Percentiles rank a stretch among this genome's conserved stretches.
These are phyloP conservation scores for Aphidoletes aphidimyza DNA, from an alignment of 2,888 invertebrate genomes.

Conservation along the genomic window DNA sequence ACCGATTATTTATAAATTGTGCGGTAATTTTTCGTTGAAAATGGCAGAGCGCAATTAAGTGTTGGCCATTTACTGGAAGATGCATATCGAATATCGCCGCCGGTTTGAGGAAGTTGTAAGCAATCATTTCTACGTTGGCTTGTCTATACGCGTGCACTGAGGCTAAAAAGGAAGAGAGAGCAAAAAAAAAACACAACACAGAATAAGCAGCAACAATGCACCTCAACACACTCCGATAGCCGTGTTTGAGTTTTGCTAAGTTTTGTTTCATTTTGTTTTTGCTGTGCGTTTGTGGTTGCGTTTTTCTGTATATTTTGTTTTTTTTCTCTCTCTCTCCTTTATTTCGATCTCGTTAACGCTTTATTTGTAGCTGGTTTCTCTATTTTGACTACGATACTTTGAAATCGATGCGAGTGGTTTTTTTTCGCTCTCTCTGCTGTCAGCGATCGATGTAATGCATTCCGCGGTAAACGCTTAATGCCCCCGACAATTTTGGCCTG, in stretches of 20 bases:
- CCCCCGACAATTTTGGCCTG: neutral
- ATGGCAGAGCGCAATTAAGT: constrained; percentile 51
- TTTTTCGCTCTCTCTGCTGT: neutral
- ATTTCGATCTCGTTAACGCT: constrained; percentile 28
- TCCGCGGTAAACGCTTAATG: neutral
- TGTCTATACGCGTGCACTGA: neutral
- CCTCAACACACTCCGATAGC: too few relatives aligned
- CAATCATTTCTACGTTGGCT: constrained; percentile 45
- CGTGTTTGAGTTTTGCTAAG: neutral
- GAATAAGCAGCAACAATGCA: too few relatives aligned
- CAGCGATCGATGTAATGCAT: constrained; percentile 2
- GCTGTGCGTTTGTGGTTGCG: too few relatives aligned
- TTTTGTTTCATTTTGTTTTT: neutral
- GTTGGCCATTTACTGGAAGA: constrained; percentile 44
- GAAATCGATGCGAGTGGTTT: neutral
- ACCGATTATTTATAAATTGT: constrained; percentile 49
- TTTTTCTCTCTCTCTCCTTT: neutral
- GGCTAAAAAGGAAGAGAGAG: neutral
- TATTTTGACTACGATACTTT: neutral
- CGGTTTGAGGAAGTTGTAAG: constrained; percentile 49
- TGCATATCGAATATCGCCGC: constrained; percentile 51
- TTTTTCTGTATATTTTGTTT: too few relatives aligned
- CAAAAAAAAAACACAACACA: neutral
- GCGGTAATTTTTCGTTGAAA: constrained; percentile 51
- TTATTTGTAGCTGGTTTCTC: constrained; percentile 41